These are phyloP conservation scores for Loriculus beryllinus DNA, from an alignment of 2,797 vertebrate species.

Conservation along the genomic window DNA sequence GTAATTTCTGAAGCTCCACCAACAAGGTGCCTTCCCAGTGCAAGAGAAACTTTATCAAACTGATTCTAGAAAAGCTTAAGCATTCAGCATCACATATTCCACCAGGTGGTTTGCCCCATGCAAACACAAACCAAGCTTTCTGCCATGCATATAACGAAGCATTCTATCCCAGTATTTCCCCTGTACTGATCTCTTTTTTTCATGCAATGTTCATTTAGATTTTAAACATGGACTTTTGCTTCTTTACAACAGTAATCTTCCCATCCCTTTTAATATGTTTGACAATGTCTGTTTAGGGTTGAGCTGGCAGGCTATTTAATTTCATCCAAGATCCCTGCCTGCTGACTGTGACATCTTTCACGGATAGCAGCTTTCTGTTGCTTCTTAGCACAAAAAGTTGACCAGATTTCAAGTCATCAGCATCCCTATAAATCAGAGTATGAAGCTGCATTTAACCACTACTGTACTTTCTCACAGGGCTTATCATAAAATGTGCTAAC, in stretches of 20 bases:
- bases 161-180: neutral
- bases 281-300: neutral
- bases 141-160: neutral
- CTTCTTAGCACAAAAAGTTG: neutral
- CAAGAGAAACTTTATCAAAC: neutral
- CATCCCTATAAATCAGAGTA: neutral
- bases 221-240: neutral
- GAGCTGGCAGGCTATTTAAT: neutral
- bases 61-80: neutral
- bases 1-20: neutral
- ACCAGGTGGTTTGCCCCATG: neutral
- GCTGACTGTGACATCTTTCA: neutral
- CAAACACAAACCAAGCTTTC: neutral
- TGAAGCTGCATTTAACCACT: neutral
- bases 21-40: neutral
- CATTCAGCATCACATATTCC: neutral
- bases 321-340: neutral
- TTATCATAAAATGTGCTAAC: neutral
- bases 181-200: neutral
- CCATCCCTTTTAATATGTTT: neutral
- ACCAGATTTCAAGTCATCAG: neutral
- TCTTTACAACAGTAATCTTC: neutral
- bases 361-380: neutral
- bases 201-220: neutral
- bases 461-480: neutral